Evolutionary conservation across 1,140 invertebrate species (phyloP), one percentile per base, ranked within the genome.

Genomic region (Orchestia grillus): DNA sequence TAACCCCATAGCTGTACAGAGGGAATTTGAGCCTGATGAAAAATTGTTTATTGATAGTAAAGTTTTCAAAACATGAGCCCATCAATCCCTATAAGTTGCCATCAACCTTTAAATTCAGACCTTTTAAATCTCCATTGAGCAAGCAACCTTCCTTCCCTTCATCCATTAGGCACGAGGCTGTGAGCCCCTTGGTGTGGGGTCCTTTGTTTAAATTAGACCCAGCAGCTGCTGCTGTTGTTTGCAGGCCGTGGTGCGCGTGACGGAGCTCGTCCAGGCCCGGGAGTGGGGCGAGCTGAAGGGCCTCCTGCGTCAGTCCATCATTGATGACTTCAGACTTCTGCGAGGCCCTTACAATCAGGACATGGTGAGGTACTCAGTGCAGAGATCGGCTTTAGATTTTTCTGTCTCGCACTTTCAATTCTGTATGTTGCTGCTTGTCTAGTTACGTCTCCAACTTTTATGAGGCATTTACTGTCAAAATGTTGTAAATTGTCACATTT

Each of bases 211-310:
- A 53, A 19, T n/a, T n/a, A n/a, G n/a, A n/a, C 62, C 36, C 62
- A 23, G 36, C 62, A 23, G 1, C 62, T 77, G 28, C 28, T 77
- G 62, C 47, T 53, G 62, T 36, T 77, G 15, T 77, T 15, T 3
- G 92, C 92, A 94, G 92, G 92, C 92, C 23, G 44, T 94, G 43
- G 92, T 94, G 43, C 92, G 92, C 11, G 92, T 94, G 43, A 45
- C 92, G 44, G 92, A 94, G 92, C 44, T 94, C 0, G 92, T 94
- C 6, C 92, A 44, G 41, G 92, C 92, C 19, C 92, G 92, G 0
- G 92, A 94, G 92, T 94, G 92, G 92, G 92, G 92, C 6, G 92
- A 94, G 44, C 92, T 94, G 36, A 94, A 94, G 40, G 92, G 92
- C 44, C 92, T 94, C 4, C 19, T 94, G 44, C 43, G 44, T n/a